Percentiles rank a stretch among this genome's conserved stretches.
These are phyloP conservation scores for Pycnomerus fuliginosus DNA, from an alignment of 2,888 invertebrate species.

Conservation along the genomic window DNA sequence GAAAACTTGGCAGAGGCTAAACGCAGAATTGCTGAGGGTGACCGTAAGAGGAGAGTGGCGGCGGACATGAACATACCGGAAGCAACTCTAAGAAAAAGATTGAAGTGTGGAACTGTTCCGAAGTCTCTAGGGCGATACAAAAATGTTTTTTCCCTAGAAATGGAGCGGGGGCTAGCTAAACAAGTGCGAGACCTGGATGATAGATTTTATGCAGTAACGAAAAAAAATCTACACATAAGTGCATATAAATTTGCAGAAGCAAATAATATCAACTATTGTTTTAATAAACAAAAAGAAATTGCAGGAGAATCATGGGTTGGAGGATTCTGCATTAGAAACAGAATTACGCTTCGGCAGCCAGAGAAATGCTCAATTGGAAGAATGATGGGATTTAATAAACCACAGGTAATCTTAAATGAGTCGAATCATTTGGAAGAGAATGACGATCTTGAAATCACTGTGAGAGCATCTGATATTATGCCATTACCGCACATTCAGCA, in stretches of 20 bases:
- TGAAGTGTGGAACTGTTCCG: neutral
- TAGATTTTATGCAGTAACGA: slow-evolving; percentile 14
- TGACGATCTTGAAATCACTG: too few species aligned
- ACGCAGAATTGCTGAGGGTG: neutral
- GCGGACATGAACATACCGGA: neutral
- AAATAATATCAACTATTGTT: neutral
- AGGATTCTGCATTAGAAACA: neutral
- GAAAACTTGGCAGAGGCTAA: neutral
- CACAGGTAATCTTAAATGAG: too few species aligned
- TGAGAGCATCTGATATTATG: too few species aligned
- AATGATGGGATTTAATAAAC: neutral
- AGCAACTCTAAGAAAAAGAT: neutral
- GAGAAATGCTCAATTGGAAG: neutral
- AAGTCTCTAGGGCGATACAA: slow-evolving; percentile 4
- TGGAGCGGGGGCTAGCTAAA: slow-evolving; percentile 2
- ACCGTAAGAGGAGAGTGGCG: neutral
- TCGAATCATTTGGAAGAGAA: too few species aligned
- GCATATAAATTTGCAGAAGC: slow-evolving; percentile 6
- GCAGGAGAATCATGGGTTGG: neutral
- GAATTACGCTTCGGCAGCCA: neutral
- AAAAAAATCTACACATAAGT: slow-evolving; percentile 2
- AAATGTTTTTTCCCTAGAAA: slow-evolving; percentile 1
- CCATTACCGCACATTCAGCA: too few species aligned
- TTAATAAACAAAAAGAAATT: neutral
- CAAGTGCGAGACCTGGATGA: slow-evolving; percentile 6